Conservation (phyloP, 1,140 invertebrate species). For the Apis mellifera region Amel_HAv3.1 CM009942.2:5760501-5761000, state of each 20-base stretch:
- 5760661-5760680: neutral
- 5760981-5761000: neutral
- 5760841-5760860: neutral
- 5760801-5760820: constrained; percentile 27
- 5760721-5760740: neutral
- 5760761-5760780: constrained; percentile 35
- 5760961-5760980: neutral
- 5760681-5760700: neutral
- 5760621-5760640: too few species aligned
- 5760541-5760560: too few species aligned
- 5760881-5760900: constrained; percentile 42
- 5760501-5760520: neutral
- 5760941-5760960: neutral
- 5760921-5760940: neutral
- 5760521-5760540: too few species aligned
- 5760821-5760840: neutral
- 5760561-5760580: too few species aligned
- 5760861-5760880: constrained; percentile 23
- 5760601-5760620: neutral
- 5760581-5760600: too few species aligned
- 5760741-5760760: constrained; percentile 44
- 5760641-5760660: neutral
- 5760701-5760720: neutral
- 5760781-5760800: constrained; percentile 42
- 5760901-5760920: constrained; percentile 6